Conservation (phyloP, 2,888 invertebrate species). For the Ecliptopera silaceata region DNA sequence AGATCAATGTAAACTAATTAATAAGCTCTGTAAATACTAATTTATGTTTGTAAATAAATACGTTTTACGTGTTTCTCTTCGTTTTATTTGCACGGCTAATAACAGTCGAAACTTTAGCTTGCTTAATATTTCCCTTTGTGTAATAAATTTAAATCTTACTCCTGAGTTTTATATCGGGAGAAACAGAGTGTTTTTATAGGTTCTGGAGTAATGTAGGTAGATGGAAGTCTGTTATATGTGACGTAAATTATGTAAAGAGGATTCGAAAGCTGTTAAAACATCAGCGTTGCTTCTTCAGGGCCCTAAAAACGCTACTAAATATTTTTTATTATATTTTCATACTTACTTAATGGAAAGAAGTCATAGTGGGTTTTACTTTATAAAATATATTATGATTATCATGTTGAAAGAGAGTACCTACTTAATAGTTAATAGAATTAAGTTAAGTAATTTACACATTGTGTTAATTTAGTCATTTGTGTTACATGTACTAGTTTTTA, state of each 20-base stretch:
- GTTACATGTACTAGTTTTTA: too few relatives aligned
- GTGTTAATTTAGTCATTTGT: too few relatives aligned
- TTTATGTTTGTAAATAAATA: constrained; percentile 72
- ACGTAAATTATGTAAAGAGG: constrained; percentile 36
- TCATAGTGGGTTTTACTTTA: too few relatives aligned
- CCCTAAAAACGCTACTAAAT: too few relatives aligned
- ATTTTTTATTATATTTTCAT: too few relatives aligned
- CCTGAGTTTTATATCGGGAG: constrained; percentile 17
- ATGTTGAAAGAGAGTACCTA: too few relatives aligned
- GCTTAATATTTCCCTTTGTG: constrained; percentile 23
- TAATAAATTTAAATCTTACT: constrained; percentile 27
- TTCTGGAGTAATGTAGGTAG: constrained; percentile 34
- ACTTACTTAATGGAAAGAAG: too few relatives aligned
- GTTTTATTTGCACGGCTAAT: constrained; percentile 44
- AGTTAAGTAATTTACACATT: too few relatives aligned
- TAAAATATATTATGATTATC: too few relatives aligned
- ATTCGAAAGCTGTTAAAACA: constrained; percentile 31
- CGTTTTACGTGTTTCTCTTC: constrained; percentile 69
- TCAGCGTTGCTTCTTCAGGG: constrained; percentile 22
- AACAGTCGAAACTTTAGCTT: constrained; percentile 7
- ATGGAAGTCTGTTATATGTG: constrained; percentile 28
- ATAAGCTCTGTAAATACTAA: constrained; percentile 59
- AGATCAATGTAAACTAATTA: constrained; percentile 44
- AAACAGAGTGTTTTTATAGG: constrained; percentile 35
- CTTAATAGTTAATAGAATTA: too few relatives aligned